These are phyloP conservation scores for Cladopsammia gracilis DNA, from an alignment of 64 coral and sea anemone genomes.

Conservation along the genomic window DNA sequence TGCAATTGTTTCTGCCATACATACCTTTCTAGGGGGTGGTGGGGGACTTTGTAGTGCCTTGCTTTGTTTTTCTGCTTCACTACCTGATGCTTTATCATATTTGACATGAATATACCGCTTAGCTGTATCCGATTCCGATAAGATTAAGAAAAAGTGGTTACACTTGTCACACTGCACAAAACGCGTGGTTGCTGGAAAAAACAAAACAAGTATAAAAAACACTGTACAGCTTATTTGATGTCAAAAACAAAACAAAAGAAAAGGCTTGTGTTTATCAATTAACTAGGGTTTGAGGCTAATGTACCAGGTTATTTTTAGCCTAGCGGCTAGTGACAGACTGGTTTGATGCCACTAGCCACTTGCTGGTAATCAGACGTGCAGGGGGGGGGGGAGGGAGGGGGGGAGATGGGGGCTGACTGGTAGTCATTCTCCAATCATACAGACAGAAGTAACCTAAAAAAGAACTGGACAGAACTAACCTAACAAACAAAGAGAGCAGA, in stretches of 20 bases:
- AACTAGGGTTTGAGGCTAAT: no score
- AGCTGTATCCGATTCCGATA: slow-evolving; percentile 95
- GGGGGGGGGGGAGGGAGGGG: no score
- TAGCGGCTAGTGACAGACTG: no score
- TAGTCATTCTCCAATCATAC: no score
- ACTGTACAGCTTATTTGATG: no score
- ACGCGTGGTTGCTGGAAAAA: slow-evolving; percentile 91
- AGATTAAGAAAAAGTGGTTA: slow-evolving; percentile 95
- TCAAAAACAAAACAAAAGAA: neutral
- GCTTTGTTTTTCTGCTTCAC: slow-evolving; percentile 81
- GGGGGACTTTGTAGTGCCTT: slow-evolving; percentile 77
- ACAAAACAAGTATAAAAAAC: neutral
- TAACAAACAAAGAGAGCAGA: no score
- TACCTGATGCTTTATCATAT: slow-evolving; percentile 76
- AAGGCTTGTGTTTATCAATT: neutral
- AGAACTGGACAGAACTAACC: no score
- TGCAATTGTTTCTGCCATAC: neutral
- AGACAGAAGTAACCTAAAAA: no score
- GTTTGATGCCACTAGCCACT: no score
- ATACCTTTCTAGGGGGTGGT: slow-evolving; percentile 93
- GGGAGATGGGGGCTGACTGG: no score
- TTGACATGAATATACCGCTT: slow-evolving; percentile 84
- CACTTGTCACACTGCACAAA: slow-evolving; percentile 99
- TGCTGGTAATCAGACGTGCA: no score
- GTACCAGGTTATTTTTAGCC: no score